These are phyloP conservation scores for Archips crataeganus DNA, from an alignment of 2,888 invertebrate species.

Conservation along the genomic window DNA sequence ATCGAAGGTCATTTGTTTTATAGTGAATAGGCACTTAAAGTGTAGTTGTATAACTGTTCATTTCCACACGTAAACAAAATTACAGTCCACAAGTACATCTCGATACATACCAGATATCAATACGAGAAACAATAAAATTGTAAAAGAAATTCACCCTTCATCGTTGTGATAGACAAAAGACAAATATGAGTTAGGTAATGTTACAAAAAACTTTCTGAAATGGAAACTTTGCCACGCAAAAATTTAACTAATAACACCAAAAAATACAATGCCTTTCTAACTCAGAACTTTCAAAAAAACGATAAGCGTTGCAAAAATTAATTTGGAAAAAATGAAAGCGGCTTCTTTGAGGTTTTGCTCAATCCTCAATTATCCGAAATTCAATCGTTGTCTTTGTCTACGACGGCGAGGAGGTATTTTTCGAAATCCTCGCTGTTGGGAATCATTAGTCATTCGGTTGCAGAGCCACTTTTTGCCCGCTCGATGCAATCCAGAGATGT, in stretches of 20 bases:
- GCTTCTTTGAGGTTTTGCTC: constrained; percentile 54
- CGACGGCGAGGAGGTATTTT: constrained; percentile 70
- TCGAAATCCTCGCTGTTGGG: constrained; percentile 64
- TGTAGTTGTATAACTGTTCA: too few relatives aligned
- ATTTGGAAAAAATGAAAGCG: constrained; percentile 44
- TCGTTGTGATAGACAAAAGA: too few relatives aligned
- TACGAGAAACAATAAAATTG: too few relatives aligned
- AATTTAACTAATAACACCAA: background rate
- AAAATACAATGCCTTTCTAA: background rate
- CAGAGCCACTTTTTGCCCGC: constrained; percentile 69
- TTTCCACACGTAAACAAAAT: too few relatives aligned
- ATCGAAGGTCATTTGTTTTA: too few relatives aligned
- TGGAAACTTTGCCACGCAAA: too few relatives aligned
- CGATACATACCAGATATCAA: too few relatives aligned
- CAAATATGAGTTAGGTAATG: too few relatives aligned
- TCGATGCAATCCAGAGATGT: constrained; percentile 64
- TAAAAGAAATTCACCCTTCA: too few relatives aligned
- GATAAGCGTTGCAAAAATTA: constrained; percentile 29
- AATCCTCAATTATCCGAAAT: constrained; percentile 67
- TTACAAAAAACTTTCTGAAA: too few relatives aligned
- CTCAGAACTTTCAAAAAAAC: constrained; percentile 25
- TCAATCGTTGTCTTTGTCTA: constrained; percentile 69
- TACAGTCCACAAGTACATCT: too few relatives aligned
- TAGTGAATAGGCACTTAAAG: too few relatives aligned
- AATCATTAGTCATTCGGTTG: constrained; percentile 78